Evolutionary conservation across 2,888 invertebrate species (phyloP), one percentile per base, ranked within the genome.

Genomic region (Limenitis camilla): DNA sequence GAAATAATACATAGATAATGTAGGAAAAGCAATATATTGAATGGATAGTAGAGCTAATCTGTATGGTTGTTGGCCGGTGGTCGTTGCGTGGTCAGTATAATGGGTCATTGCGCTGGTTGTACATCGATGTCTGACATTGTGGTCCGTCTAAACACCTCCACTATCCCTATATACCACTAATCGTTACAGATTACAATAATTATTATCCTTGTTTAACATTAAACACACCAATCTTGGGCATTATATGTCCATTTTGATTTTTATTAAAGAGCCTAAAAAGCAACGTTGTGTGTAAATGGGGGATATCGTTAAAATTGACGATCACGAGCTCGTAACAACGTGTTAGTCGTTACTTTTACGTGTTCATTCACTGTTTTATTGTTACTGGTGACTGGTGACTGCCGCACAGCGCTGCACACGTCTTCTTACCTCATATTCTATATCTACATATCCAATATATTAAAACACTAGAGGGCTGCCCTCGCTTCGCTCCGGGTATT

Each of bases 31-130:
- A 41, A 35, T 35, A 41, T 40, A 11, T 32, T 40, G n/a, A 28
- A 27, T 11, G 40, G 32, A 36, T 42, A 43, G 38, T 38, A 38
- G 11, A 43, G 38, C 42, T 49, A 49, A 49, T 49, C 39, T 43
- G 43, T 43, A 49, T 49, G 49, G 33, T 27, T 19, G 19, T 50
- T 32, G 43, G 39, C 38, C 31, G 43, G 35, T 31, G 38, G 38
- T 50, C 43, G 43, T 39, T 39, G 39, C 29, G 43, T 50, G 50
- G 50, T 38, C 39, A 50, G 39, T 50, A 44, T 50, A 39, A 50
- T 44, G 50, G 50, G 28, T 11, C 50, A 44, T 50, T 43, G 39
- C 50, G 28, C 33, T 28, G 39, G 32, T 44, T 39, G 43, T 32
- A 39, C 31, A 50, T 50, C 43, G 38, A 36, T 36, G 35, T 29